Evolutionary conservation across 1,140 invertebrate species (phyloP).

Genomic region (Battus philenor): DNA sequence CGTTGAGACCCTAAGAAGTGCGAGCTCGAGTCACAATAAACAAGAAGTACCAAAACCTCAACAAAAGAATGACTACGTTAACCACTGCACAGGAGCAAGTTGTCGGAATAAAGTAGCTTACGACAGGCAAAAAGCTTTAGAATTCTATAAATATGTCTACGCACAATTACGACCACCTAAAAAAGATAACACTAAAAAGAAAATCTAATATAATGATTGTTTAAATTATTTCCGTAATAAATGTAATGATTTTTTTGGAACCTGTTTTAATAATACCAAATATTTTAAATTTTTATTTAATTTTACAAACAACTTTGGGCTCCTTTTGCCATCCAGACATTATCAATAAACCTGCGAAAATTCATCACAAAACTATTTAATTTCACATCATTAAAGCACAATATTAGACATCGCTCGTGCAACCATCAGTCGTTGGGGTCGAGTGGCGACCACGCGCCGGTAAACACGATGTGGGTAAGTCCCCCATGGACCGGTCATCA

Average conservation of each 20-base stretch:
- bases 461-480: no score
- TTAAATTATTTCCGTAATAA: slow-evolving; percentile 20
- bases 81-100: slow-evolving; percentile 41
- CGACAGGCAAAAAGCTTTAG: slow-evolving; percentile 63
- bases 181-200: slow-evolving; percentile 37
- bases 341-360: no score
- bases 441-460: no score
- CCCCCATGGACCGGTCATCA: no score
- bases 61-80: slow-evolving; percentile 41
- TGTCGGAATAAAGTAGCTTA: slow-evolving; percentile 52
- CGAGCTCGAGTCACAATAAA: slow-evolving; percentile 33
- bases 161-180: slow-evolving; percentile 53
- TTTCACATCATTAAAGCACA: no score
- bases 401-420: no score
- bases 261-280: no score
- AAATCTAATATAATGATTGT: slow-evolving; percentile 19
- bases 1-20: slow-evolving; percentile 58
- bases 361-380: no score
- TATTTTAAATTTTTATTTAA: no score
- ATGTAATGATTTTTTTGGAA: slow-evolving; percentile 17
- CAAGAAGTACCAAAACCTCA: slow-evolving; percentile 31
- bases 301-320: no score
- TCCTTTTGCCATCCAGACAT: no score
- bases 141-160: slow-evolving; percentile 73
- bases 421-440: no score